Evolutionary conservation across 2,888 invertebrate species (phyloP).

Genomic region (Marasmarcha lunaedactyla): DNA sequence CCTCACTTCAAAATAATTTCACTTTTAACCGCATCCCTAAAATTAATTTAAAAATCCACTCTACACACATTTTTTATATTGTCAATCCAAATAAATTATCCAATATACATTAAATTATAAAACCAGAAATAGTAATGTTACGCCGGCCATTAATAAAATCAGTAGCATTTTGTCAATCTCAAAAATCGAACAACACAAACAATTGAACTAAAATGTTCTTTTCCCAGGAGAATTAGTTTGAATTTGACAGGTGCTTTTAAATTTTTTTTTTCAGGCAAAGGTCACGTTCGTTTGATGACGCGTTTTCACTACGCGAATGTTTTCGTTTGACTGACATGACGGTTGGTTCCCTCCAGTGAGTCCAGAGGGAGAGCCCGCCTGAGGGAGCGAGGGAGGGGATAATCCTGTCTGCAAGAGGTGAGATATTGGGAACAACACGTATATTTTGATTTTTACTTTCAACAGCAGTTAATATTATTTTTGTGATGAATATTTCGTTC

Average conservation of each 20-base stretch:
- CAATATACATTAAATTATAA: too few relatives aligned
- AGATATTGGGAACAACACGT: neutral
- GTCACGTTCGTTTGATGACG: constrained; percentile 7
- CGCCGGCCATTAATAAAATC: too few relatives aligned
- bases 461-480: neutral
- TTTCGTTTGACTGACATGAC: constrained; percentile 41
- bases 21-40: neutral
- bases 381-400: constrained; percentile 31
- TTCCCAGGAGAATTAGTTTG: too few relatives aligned
- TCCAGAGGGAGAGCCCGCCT: constrained; percentile 35
- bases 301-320: constrained; percentile 32
- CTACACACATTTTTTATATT: too few relatives aligned
- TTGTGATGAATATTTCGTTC: neutral
- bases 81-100: too few relatives aligned
- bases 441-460: neutral
- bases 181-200: too few relatives aligned
- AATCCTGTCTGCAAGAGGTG: constrained; percentile 18
- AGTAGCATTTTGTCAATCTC: too few relatives aligned
- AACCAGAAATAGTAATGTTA: too few relatives aligned
- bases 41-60: neutral
- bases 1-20: constrained; percentile 12
- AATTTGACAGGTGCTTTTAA: too few relatives aligned
- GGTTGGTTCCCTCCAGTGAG: constrained; percentile 25
- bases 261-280: too few relatives aligned
- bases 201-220: too few relatives aligned